Conservation (phyloP, 2,888 invertebrate species). For the Subacronicta megacephala region DNA sequence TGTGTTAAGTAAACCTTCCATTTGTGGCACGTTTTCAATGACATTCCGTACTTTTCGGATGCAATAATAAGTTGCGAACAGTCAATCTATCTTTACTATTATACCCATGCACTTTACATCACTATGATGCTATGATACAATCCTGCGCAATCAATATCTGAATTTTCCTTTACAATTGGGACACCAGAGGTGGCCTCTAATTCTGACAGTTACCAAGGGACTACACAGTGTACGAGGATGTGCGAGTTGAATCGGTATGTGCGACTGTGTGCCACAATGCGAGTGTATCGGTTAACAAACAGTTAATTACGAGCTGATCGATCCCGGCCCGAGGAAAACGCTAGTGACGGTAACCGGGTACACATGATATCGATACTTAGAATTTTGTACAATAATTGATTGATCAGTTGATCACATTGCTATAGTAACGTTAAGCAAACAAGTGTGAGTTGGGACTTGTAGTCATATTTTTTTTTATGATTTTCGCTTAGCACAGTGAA, state of each 20-base stretch:
- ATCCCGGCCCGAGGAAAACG: slow-evolving; percentile 68
- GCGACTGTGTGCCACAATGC: slow-evolving; percentile 38
- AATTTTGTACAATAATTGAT: neutral
- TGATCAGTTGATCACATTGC: neutral
- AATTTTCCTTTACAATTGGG: slow-evolving; percentile 20
- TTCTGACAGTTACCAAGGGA: slow-evolving; percentile 40
- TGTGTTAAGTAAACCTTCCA: too few relatives aligned
- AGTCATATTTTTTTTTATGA: too few relatives aligned
- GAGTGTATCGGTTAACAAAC: slow-evolving; percentile 79
- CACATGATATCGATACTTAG: slow-evolving; percentile 35
- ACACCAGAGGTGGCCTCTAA: slow-evolving; percentile 27
- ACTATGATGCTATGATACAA: neutral
- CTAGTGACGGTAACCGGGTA: slow-evolving; percentile 58
- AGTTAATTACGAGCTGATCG: slow-evolving; percentile 85
- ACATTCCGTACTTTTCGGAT: too few relatives aligned
- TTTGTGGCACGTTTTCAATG: too few relatives aligned
- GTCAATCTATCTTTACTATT: too few relatives aligned
- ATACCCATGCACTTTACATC: too few relatives aligned
- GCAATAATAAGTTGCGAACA: too few relatives aligned
- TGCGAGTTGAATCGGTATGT: slow-evolving; percentile 20
- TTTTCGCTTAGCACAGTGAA: too few relatives aligned
- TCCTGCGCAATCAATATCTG: neutral
- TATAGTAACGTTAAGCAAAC: too few relatives aligned
- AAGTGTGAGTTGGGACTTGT: too few relatives aligned
- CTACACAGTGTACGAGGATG: neutral